Evolutionary conservation across 2,888 invertebrate genomes (phyloP).

Genomic region (Latrodectus hesperus): DNA sequence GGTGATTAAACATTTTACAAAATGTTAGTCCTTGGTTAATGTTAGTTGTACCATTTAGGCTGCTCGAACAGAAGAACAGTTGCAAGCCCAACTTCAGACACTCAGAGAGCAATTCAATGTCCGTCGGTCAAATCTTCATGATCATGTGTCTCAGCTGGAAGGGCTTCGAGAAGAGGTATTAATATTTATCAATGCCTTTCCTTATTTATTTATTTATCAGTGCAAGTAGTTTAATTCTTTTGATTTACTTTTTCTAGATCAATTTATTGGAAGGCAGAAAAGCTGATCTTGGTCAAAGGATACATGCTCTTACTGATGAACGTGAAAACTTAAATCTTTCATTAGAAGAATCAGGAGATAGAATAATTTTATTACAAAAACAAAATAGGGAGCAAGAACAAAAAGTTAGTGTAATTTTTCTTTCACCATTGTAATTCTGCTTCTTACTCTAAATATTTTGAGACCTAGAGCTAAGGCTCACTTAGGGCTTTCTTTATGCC

Average conservation of each 20-base stretch:
- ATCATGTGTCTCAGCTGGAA: conserved; percentile 91
- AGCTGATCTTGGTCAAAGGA: conserved; percentile 87
- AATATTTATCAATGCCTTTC: not conserved
- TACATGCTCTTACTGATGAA: conserved; percentile 85
- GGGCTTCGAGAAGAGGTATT: conserved; percentile 87
- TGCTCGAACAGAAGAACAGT: conserved; percentile 82
- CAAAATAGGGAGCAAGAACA: conserved; percentile 86
- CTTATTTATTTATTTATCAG: not conserved
- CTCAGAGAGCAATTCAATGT: conserved; percentile 89
- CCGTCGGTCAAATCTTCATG: conserved; percentile 86
- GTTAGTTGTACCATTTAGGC: conserved; percentile 5
- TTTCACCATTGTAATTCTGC: too few species aligned
- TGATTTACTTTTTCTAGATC: conserved; percentile 77
- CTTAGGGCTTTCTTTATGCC: too few species aligned
- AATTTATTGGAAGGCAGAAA: conserved; percentile 88
- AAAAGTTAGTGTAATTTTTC: conserved; percentile 77
- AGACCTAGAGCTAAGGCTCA: too few species aligned
- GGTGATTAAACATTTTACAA: too few species aligned
- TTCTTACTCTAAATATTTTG: too few species aligned
- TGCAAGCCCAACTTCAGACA: conserved; percentile 86
- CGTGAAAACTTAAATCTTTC: conserved; percentile 86
- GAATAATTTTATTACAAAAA: conserved; percentile 87
- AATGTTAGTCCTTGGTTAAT: too few species aligned
- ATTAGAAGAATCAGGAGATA: conserved; percentile 91
- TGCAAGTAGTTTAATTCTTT: not conserved